Evolutionary conservation across 1,140 invertebrate genomes (phyloP), one percentile per base, ranked within the genome.

Genomic region (Pristionchus pacificus): DNA sequence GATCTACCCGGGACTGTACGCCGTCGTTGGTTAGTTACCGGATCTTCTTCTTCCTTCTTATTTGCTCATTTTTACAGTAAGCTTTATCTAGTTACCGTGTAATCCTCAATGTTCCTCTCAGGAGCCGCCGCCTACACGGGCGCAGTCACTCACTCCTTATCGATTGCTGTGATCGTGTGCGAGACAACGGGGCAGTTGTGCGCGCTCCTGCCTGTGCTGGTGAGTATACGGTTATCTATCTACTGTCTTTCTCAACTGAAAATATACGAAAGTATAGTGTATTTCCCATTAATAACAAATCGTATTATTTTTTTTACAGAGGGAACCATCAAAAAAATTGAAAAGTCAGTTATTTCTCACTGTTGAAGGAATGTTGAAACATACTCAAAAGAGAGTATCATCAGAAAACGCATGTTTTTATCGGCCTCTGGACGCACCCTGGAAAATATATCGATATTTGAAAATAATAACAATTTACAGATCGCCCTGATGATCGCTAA

Each of bases 101-200:
- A 68, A 29, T 15, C 19, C 49, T 25, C 68, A 59, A 27, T 13
- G 6, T 68, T 65, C 60, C 25, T 65, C 57, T 72, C 71, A 80
- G 77, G 80, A 49, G 80, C 80, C 28, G 80, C 80, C 28, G 82
- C 80, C 0, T 82, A 79, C 60, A 84, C 80, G 1, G 80, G 80
- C 19, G 77, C 80, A 14, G 92, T 68, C 92, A 98, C 96, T 0
- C 93, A 97, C 84, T 97, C 96, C 0, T 93, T 98, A 33, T 97
- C 93, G 0, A 95, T 96, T 30, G 93, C 93, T 74, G 94, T 98
- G 57, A 98, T 98, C 77, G 91, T 97, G 31, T 96, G 97, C 85
- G 96, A 98, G 86, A 92, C 98, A 90, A 98, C 95, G 2, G 94
- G 94, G 61, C 93, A 97, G 86, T 94, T 98, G 76, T 93, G 92